Evolutionary conservation across 2,888 invertebrate genomes (phyloP), one percentile per base, ranked within the genome.

Genomic region (Mythimna ferrago): DNA sequence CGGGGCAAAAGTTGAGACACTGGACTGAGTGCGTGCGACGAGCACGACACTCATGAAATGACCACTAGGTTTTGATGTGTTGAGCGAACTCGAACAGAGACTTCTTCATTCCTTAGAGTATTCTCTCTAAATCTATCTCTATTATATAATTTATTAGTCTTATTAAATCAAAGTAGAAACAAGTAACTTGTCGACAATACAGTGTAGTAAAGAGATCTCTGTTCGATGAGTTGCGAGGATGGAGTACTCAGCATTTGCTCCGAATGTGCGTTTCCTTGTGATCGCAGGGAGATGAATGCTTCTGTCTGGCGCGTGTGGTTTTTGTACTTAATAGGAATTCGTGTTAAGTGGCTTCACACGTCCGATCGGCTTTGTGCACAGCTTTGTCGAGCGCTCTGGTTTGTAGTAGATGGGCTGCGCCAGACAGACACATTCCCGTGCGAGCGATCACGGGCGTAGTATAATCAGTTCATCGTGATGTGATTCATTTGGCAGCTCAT

Each of bases 351-450:
- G 87, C 88, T 88, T 89, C 72, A 82, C 89, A 85, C 86, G 75
- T 84, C 74, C 83, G 79, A 81, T 81, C 73, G 85, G 85, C 89
- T 89, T 89, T 63, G 71, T 81, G 87, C 89, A 89, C 89, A 76
- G 85, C 85, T 87, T 85, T 72, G 72, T 66, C 74, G 73, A 78
- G 71, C 58, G 81, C 61, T 78, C 81, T 67, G 74, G 78, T 78
- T 78, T 69, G 74, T 82, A 54, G 71, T 76, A 81, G 74, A 72
- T 73, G 73, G 82, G 62, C 66, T 73, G 80, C 76, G 70, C 41
- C 71, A 74, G 77, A 62, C 68, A 76, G 78, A 76, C 77, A 79
- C 84, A 71, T 78, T 79, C 61, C 54, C 61, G 44, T 58, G 76
- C 19, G 38, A 66, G 64, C 64, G 32, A 48, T 60, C 71, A 69